Evolutionary conservation across 2,113 vertebrate genomes (phyloP), one percentile per base, ranked within the genome.

Genomic region (Climacteris rufus): DNA sequence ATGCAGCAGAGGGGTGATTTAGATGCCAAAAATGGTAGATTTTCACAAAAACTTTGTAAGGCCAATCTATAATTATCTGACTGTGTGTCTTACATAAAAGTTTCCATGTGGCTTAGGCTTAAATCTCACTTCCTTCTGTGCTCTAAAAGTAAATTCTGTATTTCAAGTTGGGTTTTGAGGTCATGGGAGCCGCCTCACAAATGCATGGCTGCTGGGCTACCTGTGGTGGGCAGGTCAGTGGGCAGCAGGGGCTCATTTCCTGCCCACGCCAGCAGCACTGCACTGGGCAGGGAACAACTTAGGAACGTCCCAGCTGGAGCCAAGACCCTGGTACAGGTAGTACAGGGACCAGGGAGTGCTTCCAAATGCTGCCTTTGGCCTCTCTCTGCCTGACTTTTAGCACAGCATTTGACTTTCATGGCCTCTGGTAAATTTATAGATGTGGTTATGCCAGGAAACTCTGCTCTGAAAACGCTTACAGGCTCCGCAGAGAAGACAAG

Each of bases 191-290:
- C 1, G 3, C 37, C 80, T 92, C 9, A 8, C 49, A 37, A 22
- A 47, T 25, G 37, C 15, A 2, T 1, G 4, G 2, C 50, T 16
- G 3, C 50, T 20, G 45, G 18, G 64, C 64, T 78, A 6, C 15
- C 35, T 40, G 61, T 4, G 3, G 47, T 12, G 52, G 45, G 60
- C 25, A 35, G 72, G 54, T 53, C 13, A 30, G 27, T 3, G 54
- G 49, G 63, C n/a, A 42, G 44, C 70, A 53, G 52, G 59, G 17
- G 28, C 30, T 45, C 74, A 4, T 20, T 40, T 75, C 31, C 53
- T 3, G 2, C 13, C 61, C 2, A 1, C 0, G 0, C 45, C 6
- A 2, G n/a, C 47, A 13, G 39, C 1, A 0, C 63, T 30, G 40
- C 0, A 1, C 49, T 15, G 44, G 63, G 61, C 61, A 59, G 44